A percentile compares a stretch with the other conserved stretches of the same genome.
Conservation (phyloP, 1,140 invertebrate genomes). For the Dendrolimus punctatus region DNA sequence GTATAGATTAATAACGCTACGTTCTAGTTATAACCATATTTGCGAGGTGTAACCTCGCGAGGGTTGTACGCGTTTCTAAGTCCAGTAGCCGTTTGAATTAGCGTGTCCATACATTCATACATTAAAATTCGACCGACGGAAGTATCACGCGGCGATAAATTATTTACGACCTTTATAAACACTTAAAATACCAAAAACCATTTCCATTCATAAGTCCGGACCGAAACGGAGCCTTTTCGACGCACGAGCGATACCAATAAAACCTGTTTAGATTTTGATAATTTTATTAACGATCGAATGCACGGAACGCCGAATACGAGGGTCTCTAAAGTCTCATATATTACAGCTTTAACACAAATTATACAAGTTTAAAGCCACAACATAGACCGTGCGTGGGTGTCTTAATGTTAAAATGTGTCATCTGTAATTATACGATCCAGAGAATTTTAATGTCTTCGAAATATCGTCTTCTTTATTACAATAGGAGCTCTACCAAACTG, state of each 20-base stretch:
- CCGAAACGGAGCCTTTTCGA: constrained; percentile 38
- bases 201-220: constrained; percentile 66
- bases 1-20: neutral
- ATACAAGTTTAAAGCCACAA: constrained; percentile 67
- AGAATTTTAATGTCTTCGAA: constrained; percentile 65
- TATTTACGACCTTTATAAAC: constrained; percentile 65
- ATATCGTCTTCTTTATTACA: constrained; percentile 65
- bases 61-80: constrained; percentile 30
- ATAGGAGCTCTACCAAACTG: constrained; percentile 53
- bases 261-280: constrained; percentile 71
- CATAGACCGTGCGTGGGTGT: constrained; percentile 61
- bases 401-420: constrained; percentile 69
- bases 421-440: constrained; percentile 63
- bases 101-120: constrained; percentile 41
- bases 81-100: constrained; percentile 52
- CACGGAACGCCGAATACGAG: constrained; percentile 46
- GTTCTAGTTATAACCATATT: neutral
- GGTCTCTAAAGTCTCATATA: constrained; percentile 63
- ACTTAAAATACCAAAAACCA: constrained; percentile 66
- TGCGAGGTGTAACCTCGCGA: no score
- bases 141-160: constrained; percentile 65
- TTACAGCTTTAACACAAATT: constrained; percentile 71
- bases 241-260: constrained; percentile 54
- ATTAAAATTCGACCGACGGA: constrained; percentile 60
- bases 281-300: constrained; percentile 70